phyloP scores from a whole-genome alignment of 2,888 invertebrate species.

The Notodonta ziczac region DNA sequence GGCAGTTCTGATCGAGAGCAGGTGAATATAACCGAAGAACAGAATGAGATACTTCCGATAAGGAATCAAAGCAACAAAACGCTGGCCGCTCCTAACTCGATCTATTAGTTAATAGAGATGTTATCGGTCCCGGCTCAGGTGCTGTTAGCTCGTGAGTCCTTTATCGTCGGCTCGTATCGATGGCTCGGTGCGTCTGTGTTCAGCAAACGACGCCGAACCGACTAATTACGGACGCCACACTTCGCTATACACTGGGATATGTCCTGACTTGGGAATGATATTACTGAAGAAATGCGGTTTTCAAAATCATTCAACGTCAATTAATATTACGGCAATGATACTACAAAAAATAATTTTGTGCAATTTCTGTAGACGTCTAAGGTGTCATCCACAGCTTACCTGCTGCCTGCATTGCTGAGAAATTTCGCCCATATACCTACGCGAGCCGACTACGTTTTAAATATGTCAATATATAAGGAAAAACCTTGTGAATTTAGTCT shows the following conservation, averaged over 20 bases:
- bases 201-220: slow-evolving; percentile 45
- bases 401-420: no score
- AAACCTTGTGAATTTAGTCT: no score
- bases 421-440: no score
- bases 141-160: slow-evolving; percentile 62
- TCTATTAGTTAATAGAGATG: slow-evolving; percentile 53
- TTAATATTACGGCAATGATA: no score
- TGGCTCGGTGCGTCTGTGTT: slow-evolving; percentile 44
- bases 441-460: no score
- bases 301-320: no score
- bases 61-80: slow-evolving; percentile 7
- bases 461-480: no score
- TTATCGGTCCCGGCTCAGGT: slow-evolving; percentile 49
- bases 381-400: no score
- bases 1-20: no score
- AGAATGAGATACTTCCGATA: neutral
- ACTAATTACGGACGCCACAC: slow-evolving; percentile 16
- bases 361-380: no score
- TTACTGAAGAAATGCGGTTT: no score
- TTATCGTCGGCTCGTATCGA: slow-evolving; percentile 56
- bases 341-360: no score
- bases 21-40: neutral
- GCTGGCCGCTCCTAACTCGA: slow-evolving; percentile 32
- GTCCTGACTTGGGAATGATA: neutral
- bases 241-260: neutral